A percentile compares a stretch with the other conserved stretches of the same genome.
These are phyloP conservation scores for Balanococcus diminutus DNA, from an alignment of 2,888 invertebrate species.

Conservation along the genomic window DNA sequence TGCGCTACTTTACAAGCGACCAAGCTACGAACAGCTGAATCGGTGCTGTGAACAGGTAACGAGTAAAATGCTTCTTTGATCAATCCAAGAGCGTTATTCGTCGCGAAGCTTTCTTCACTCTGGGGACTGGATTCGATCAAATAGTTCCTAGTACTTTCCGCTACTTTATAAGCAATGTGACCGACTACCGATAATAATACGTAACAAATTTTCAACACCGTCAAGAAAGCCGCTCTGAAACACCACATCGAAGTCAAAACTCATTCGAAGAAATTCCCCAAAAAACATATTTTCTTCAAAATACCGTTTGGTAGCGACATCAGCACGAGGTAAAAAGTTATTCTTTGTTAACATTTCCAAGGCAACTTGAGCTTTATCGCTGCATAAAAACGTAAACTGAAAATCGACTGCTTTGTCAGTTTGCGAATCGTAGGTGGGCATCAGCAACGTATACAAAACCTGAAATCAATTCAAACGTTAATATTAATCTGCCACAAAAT, in stretches of 20 bases:
- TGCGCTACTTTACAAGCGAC: conserved; percentile 82
- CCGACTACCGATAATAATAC: conserved; percentile 83
- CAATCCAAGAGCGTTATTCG: conserved; percentile 60
- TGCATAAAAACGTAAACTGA: conserved; percentile 72
- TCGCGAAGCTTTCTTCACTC: neutral
- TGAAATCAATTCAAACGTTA: conserved; percentile 60
- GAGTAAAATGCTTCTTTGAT: conserved; percentile 83
- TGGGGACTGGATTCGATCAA: neutral
- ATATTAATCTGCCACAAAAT: neutral
- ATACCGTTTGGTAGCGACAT: conserved; percentile 73
- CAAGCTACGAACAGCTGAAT: conserved; percentile 79
- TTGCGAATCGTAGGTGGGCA: conserved; percentile 85
- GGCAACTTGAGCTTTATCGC: conserved; percentile 71
- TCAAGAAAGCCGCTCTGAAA: conserved; percentile 80
- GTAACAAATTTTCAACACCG: conserved; percentile 86
- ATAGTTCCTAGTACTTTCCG: conserved; percentile 25
- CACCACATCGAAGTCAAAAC: neutral
- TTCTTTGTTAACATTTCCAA: conserved; percentile 83
- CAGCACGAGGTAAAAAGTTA: conserved; percentile 80
- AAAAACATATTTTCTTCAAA: neutral
- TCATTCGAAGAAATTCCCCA: neutral
- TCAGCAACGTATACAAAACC: conserved; percentile 86
- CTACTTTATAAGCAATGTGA: conserved; percentile 58
- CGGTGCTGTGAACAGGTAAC: conserved; percentile 82
- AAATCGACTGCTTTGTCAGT: conserved; percentile 72